Evolutionary conservation across 2,797 vertebrate genomes (phyloP), one percentile per base, ranked within the genome.

Genomic region (Orientallactaga sibirica): DNA sequence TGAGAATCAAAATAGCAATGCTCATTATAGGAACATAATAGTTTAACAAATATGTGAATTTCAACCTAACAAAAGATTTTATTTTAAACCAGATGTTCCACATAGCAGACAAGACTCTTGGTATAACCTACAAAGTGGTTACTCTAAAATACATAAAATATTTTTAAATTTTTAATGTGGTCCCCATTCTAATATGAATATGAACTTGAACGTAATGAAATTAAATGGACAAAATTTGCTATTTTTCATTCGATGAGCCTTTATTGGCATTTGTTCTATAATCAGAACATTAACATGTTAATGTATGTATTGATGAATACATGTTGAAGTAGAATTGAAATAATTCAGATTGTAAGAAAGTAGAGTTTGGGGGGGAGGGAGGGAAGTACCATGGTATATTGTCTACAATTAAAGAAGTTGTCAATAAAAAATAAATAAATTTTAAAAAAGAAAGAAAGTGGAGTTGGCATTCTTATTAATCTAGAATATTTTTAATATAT

Each of bases 1-100:
- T 61, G 12, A 20, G 22, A 24, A 10, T 6, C 25, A 93, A 93
- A 95, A 84, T 24, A 92, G 22, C 89, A 89, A 79, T 96, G 41
- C 41, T 48, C 25, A 83, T 2, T 88, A 15, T 75, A 41, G 68
- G 29, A 61, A 94, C 10, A 77, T 20, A 75, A 2, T 90, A 88
- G 24, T 93, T 58, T 96, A 94, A 95, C 22, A 92, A 68, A 66
- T 93, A 58, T 5, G 5, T 78, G 14, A 58, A 79, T 92, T 94
- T 95, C 90, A 85, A 93, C 89, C 81, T 94, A 64, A 88, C 29
- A 61, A 33, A 94, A 76, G 75, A 75, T 87, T 86, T 80, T 93
- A 82, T 87, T 22, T 94, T 93, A 89, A 91, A 89, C 27, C 4
- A 93, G 68, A 20, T 87, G 22, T 92, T 75, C 48, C 86, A 19